These are phyloP conservation scores for Pagrus major DNA, from an alignment of 2,113 vertebrate genomes.

Conservation along the genomic window DNA sequence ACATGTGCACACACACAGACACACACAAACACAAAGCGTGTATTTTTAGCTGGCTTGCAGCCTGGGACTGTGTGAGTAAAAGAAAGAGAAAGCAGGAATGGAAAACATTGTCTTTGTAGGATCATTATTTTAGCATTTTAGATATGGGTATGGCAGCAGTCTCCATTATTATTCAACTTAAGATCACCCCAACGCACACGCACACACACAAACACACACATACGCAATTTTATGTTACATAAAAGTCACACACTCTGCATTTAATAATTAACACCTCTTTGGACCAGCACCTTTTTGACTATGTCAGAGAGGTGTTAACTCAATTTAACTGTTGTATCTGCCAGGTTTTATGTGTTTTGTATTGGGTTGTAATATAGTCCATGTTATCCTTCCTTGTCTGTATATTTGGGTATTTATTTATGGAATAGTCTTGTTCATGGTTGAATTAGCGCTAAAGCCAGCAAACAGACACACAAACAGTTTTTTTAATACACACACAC, in stretches of 20 bases:
- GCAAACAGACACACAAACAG: conserved; percentile 1
- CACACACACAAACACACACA: no score
- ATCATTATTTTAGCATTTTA: background rate
- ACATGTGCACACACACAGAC: conserved; percentile 19
- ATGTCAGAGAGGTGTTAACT: background rate
- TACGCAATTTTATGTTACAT: background rate
- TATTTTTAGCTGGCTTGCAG: conserved; percentile 53
- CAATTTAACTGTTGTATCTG: background rate
- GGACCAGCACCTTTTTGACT: background rate
- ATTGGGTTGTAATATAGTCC: background rate
- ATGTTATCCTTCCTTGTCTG: background rate
- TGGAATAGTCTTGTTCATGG: background rate
- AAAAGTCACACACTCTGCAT: background rate
- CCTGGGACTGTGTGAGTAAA: conserved; percentile 29
- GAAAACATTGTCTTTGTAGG: conserved; percentile 28
- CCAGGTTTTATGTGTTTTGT: background rate
- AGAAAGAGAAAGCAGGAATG: conserved; percentile 30
- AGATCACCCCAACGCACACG: background rate
- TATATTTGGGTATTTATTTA: background rate
- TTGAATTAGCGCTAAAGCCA: conserved; percentile 1
- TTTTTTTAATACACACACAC: background rate
- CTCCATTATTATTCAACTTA: background rate
- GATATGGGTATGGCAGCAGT: background rate
- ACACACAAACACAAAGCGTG: conserved; percentile 2
- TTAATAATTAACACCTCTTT: background rate